Base-by-base conservation (phyloP, 2,797 vertebrate species). In the Phaenicophaeus curvirostris region DNA sequence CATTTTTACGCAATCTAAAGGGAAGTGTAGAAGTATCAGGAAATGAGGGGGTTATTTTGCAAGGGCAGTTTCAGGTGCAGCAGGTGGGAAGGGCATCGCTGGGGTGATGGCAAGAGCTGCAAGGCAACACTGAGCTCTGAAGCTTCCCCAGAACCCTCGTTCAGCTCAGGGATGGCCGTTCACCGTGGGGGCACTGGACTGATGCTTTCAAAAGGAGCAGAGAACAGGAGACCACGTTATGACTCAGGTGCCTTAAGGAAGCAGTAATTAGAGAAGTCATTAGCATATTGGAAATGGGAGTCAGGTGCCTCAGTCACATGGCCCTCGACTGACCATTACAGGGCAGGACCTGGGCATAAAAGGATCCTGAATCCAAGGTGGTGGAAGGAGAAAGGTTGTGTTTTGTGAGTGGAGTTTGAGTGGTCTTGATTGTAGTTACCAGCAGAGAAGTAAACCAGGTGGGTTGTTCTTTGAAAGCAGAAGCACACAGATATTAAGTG, bases 361-460 rank as follows among this genome's bases (percentile, higher is more conserved):
- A 65, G 16, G 31, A 10, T 78, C 44, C 35, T 67, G 1, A 11
- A 27, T 15, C 3, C 4, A 3, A 1, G 0, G 0, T 3, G 13
- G 3, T 27, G 15, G 3, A 23, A 18, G 5, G 6, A 6, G 3
- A 6, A 13, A 11, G 16, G 9, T 1, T 54, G 8, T 2, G 8
- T 13, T 28, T 33, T 33, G 33, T 4, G 8, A 3, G 6, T 39
- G 39, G 6, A 25, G 8, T 9, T 16, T 18, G 8, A 11, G 15
- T 6, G 8, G 2, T 20, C 5, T 21, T 57, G 7, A 7, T 1
- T 44, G 24, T 2, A 4, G 2, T 0, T 46, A 3, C 25, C 2
- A 11, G 4, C 42, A n/a, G 13, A 31, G 28, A 31, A 2, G 0
- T 1, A 24, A 3, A 2, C 3, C 0, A 6, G 7, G 8, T 4